Conservation (phyloP, 2,888 invertebrate genomes). For the Slavum lentiscoides region DNA sequence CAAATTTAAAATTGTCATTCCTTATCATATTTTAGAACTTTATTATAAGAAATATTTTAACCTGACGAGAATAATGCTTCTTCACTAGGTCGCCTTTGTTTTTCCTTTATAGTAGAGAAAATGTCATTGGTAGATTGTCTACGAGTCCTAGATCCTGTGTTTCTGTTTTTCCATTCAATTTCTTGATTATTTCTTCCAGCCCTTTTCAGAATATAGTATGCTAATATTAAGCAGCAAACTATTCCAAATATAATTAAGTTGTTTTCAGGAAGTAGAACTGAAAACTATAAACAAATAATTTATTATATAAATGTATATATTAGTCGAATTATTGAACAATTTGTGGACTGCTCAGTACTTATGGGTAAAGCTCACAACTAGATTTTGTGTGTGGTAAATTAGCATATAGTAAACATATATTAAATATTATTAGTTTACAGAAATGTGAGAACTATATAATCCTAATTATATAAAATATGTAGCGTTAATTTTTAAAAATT, state of each 20-base stretch:
- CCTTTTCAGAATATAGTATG: conserved; percentile 19
- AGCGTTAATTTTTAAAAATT: too few relatives aligned
- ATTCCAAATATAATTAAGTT: conserved; percentile 28
- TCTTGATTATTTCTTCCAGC: conserved; percentile 22
- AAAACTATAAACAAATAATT: conserved; percentile 29
- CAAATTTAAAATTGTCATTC: too few relatives aligned
- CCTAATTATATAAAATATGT: too few relatives aligned
- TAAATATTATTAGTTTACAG: too few relatives aligned
- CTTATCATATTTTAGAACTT: too few relatives aligned
- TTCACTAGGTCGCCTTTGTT: conserved; percentile 74
- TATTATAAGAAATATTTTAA: conserved; percentile 24
- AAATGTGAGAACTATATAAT: too few relatives aligned
- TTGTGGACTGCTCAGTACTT: too few relatives aligned
- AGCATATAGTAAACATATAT: too few relatives aligned
- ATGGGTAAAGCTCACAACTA: too few relatives aligned
- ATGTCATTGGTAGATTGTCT: conserved; percentile 65
- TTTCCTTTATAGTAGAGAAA: conserved; percentile 62
- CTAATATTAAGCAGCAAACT: conserved; percentile 19
- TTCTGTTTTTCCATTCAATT: conserved; percentile 54
- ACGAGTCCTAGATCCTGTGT: conserved; percentile 46
- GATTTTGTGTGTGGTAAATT: too few relatives aligned
- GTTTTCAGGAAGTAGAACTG: conserved; percentile 44
- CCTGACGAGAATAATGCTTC: conserved; percentile 62
- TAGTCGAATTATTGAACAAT: too few relatives aligned
- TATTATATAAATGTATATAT: neutral